Evolutionary conservation across 2,888 invertebrate species (phyloP).

Genomic region (Epirrhoe alternata): DNA sequence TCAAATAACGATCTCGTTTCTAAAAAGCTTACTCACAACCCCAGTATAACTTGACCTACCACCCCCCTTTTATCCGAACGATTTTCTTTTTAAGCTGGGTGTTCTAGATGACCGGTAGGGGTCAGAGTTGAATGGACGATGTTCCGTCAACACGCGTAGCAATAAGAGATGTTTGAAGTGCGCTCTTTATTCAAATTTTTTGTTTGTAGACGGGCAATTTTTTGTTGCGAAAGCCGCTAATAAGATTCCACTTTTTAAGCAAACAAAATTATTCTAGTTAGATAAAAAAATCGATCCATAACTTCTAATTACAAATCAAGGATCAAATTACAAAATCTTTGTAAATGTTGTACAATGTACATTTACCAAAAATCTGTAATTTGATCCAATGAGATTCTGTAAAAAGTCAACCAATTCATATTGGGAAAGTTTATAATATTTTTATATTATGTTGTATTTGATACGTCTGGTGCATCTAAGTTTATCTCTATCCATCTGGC

Average conservation of each 20-base stretch:
- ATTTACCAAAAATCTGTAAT: too few relatives aligned
- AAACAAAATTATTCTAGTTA: background rate
- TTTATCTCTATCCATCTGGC: too few relatives aligned
- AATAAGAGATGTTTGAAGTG: conserved; percentile 71
- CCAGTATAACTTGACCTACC: conserved; percentile 50
- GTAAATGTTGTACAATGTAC: too few relatives aligned
- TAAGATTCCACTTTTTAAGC: background rate
- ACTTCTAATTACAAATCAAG: background rate
- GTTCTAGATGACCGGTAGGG: conserved; percentile 46
- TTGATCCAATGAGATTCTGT: too few relatives aligned
- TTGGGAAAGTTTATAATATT: too few relatives aligned
- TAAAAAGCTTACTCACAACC: conserved; percentile 64
- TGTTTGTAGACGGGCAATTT: conserved; percentile 52
- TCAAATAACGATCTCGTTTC: conserved; percentile 66
- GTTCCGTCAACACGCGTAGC: conserved; percentile 68
- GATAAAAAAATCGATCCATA: background rate
- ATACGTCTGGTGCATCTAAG: too few relatives aligned
- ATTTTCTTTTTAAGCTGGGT: conserved; percentile 6
- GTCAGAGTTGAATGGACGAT: conserved; percentile 53
- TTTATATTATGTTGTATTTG: too few relatives aligned
- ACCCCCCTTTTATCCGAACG: conserved; percentile 41
- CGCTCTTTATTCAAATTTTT: conserved; percentile 70
- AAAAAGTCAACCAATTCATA: too few relatives aligned
- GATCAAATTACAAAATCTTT: too few relatives aligned
- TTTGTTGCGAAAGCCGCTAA: background rate